These are phyloP conservation scores for Miniopterus natalensis DNA, from an alignment of 2,113 vertebrate genomes.

Conservation along the genomic window DNA sequence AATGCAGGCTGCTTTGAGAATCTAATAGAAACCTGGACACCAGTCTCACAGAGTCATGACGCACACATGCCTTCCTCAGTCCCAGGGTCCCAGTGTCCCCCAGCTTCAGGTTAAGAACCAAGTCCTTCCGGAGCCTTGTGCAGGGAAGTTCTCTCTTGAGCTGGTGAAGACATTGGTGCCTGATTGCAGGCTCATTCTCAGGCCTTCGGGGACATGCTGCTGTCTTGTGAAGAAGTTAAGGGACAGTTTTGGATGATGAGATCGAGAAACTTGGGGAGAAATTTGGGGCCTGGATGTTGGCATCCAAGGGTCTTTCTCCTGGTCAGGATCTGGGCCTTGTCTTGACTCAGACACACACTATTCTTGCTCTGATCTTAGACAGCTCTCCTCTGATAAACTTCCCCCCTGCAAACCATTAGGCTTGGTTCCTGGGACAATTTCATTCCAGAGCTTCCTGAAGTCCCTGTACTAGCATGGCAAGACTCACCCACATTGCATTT, in stretches of 20 bases:
- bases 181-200: neutral
- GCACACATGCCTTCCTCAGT: accelerated
- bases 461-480: neutral
- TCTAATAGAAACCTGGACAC: neutral
- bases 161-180: neutral
- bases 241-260: neutral
- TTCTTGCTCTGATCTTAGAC: neutral
- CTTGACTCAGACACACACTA: neutral
- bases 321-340: neutral
- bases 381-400: neutral
- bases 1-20: neutral
- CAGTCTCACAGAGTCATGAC: neutral
- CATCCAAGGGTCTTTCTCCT: neutral
- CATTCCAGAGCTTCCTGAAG: neutral
- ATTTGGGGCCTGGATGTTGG: no score
- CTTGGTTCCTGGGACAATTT: neutral
- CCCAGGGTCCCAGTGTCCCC: no score
- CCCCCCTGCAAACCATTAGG: neutral
- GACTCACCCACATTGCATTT: neutral
- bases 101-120: neutral
- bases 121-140: neutral
- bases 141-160: neutral
- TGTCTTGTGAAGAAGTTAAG: neutral
- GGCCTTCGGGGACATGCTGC: neutral
- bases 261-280: neutral